Conservation (phyloP, 1,140 invertebrate genomes). For the Tigriopus japonicus region DNA sequence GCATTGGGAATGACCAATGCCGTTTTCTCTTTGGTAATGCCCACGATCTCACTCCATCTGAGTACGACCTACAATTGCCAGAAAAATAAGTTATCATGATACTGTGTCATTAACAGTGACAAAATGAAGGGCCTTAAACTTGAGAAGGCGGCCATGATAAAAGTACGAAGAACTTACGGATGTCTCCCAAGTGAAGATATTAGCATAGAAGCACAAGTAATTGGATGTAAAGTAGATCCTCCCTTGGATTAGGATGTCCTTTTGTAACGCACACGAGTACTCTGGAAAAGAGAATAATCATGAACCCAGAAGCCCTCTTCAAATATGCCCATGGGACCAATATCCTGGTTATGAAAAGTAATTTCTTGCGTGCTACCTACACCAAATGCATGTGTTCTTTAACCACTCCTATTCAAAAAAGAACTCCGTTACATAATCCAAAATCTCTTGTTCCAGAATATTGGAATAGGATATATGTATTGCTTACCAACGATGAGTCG, state of each 20-base stretch:
- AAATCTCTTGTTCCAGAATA: too few relatives aligned
- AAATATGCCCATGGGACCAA: too few relatives aligned
- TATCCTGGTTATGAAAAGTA: too few relatives aligned
- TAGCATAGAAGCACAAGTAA: conserved; percentile 85
- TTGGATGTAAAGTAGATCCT: conserved; percentile 79
- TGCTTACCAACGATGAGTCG: conserved; percentile 71
- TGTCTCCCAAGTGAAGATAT: conserved; percentile 87
- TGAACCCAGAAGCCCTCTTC: too few relatives aligned
- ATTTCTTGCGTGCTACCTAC: too few relatives aligned
- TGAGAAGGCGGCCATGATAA: conserved; percentile 22
- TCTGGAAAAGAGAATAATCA: conserved; percentile 36
- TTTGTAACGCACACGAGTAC: conserved; percentile 87
- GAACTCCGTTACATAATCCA: too few relatives aligned
- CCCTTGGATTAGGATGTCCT: conserved; percentile 79
- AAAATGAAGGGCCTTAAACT: too few relatives aligned
- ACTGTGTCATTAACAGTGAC: too few relatives aligned
- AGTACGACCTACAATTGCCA: conserved; percentile 27
- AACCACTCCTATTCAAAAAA: too few relatives aligned
- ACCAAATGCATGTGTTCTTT: too few relatives aligned
- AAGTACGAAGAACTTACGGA: conserved; percentile 25
- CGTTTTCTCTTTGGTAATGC: conserved; percentile 81
- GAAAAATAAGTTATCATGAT: too few relatives aligned
- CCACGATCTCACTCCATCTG: conserved; percentile 68
- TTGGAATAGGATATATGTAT: not conserved
- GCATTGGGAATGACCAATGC: conserved; percentile 87